Conservation (phyloP, 2,888 invertebrate species). For the Tenthredo distinguenda region DNA sequence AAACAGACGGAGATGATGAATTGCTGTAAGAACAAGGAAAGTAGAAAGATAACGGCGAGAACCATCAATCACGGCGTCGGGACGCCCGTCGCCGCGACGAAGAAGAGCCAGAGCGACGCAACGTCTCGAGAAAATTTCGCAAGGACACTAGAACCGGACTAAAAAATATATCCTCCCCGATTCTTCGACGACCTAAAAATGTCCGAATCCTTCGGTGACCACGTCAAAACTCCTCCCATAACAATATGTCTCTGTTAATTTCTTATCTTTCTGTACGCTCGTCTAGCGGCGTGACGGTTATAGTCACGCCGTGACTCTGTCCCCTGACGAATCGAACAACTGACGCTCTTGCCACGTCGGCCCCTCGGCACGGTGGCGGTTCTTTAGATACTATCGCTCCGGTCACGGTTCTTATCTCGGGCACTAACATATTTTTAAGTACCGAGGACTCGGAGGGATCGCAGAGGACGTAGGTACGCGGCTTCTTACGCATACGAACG, state of each 20-base stretch:
- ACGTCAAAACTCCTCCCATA: not conserved
- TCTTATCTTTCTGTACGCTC: slow-evolving; percentile 38
- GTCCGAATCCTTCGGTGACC: not conserved
- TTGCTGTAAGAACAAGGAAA: slow-evolving; percentile 71
- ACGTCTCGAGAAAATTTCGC: not conserved
- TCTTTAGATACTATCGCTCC: slow-evolving; percentile 75
- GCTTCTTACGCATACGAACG: slow-evolving; percentile 13
- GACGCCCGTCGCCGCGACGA: slow-evolving; percentile 62
- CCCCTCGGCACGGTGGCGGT: slow-evolving; percentile 60
- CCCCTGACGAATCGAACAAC: slow-evolving; percentile 66
- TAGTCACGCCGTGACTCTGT: slow-evolving; percentile 69
- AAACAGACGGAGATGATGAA: slow-evolving; percentile 78
- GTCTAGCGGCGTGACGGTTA: slow-evolving; percentile 69
- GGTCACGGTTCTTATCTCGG: slow-evolving; percentile 77
- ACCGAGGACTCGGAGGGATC: slow-evolving; percentile 58
- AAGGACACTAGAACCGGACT: not conserved
- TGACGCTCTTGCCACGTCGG: slow-evolving; percentile 66
- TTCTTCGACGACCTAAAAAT: not conserved
- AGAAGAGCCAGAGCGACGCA: not conserved
- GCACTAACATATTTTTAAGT: slow-evolving; percentile 76
- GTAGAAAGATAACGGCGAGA: slow-evolving; percentile 76
- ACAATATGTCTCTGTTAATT: slow-evolving; percentile 40
- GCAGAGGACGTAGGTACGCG: slow-evolving; percentile 10
- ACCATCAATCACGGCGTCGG: slow-evolving; percentile 73
- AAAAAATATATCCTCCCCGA: not conserved